Base-by-base conservation (phyloP, 2,113 vertebrate genomes). In the Ovibos moschatus region DNA sequence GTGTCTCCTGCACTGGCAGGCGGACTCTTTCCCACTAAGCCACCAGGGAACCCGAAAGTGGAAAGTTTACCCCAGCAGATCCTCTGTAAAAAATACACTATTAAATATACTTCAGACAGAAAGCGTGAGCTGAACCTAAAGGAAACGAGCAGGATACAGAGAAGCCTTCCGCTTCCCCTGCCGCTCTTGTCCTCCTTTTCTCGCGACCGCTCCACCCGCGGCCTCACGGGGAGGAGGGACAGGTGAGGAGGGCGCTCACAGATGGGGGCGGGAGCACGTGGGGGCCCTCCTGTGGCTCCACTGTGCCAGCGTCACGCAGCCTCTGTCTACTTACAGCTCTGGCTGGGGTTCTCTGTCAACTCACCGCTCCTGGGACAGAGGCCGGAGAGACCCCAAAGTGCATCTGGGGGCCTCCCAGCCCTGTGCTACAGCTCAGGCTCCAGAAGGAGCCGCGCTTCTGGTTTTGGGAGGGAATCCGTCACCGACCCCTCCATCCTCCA, bases 301-400 rank as follows among this genome's bases (percentile, higher is more conserved):
- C 16, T 1, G 58, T 33, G 43, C n/a, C 19, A 0, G 11, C 7
- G 0, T 9, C 2, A 2, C 14, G 12, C 43, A 0, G 17, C 23
- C n/a, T 36, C 30, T 6, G 2, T 8, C 60, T 5, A 21, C 19
- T 0, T 6, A 16, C 2, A 2, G 7, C 40, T 30, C 47, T 43
- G 62, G 50, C 57, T 17, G 3, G 71, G 21, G 7, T 17, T 57
- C 3, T 15, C 19, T 13, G 2, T n/a, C 7, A 15, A n/a, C 27
- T 53, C 30, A 67, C 6, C 10, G 45, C 62, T 76, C 8, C 87
- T 9, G 36, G 71, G 40, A 47, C 60, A 12, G 16, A 43, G 58
- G 62, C 25, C 21, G 9, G 28, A 30, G 13, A 28, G 51, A 5
- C n/a, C 40, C 36, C 43, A 4, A 6, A 27, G 30, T 43, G 17